Evolutionary conservation across 2,797 vertebrate genomes (phyloP).

Genomic region (Myripristis murdjan): DNA sequence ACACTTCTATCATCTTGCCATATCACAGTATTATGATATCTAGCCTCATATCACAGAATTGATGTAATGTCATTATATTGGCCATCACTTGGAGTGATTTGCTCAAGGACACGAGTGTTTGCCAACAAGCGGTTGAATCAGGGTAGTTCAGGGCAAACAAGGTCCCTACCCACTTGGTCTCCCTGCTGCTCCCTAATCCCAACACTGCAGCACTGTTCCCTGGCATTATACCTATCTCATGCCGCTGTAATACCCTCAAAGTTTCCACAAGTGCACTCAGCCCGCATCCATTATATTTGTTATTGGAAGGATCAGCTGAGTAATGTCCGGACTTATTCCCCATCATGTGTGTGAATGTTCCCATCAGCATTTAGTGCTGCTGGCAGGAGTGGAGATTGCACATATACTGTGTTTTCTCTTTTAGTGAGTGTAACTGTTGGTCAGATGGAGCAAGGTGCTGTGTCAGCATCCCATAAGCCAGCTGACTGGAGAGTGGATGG

Average conservation of each 20-base stretch:
- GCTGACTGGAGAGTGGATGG: conserved; percentile 74
- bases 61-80: too few relatives aligned
- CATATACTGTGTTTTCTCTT: conserved; percentile 61
- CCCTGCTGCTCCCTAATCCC: conserved; percentile 24
- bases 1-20: too few relatives aligned
- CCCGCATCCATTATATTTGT: conserved; percentile 14
- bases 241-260: conserved; percentile 7
- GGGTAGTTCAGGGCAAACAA: too few relatives aligned
- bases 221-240: conserved; percentile 20
- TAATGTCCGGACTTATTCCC: not conserved
- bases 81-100: too few relatives aligned
- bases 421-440: conserved; percentile 65
- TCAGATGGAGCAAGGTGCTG: conserved; percentile 77
- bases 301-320: conserved; percentile 28
- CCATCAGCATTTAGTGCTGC: conserved; percentile 15
- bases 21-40: too few relatives aligned
- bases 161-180: conserved; percentile 2
- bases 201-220: conserved; percentile 18
- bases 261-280: conserved; percentile 18
- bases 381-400: conserved; percentile 45
- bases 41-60: too few relatives aligned
- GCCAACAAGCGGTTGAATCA: not conserved
- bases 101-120: conserved; percentile 1
- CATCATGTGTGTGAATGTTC: conserved; percentile 28
- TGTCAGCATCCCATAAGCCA: conserved; percentile 76